Base-by-base conservation (phyloP, 2,888 invertebrate genomes). In the Cecidostiba fungosa region DNA sequence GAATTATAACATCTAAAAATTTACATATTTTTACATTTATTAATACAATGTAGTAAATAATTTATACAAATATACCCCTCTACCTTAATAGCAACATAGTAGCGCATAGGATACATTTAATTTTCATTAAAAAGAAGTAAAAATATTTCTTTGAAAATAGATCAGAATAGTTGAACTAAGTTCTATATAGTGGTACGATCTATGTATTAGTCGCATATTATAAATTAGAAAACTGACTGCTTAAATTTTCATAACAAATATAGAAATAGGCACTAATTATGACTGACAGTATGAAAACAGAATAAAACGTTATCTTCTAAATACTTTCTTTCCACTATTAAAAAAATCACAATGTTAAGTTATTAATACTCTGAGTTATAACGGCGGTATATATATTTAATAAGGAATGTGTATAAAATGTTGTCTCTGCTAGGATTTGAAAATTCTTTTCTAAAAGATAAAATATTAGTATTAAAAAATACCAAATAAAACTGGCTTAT, bases 11-110 rank as follows among this genome's bases (percentile, higher is more conserved):
- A 29, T 12, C 26, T 66, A 14, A 29, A 66, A 12, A n/a, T n/a
- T 4, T 19, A n/a, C 26, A 14, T 39, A 72, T 39, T 72, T 72
- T 43, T 43, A 23, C 43, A 72, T 43, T 72, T 72, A 72, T 72
- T 72, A 14, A 29, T 26, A 26, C 66, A 66, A 29, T 26, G 8
- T 66, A 66, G 14, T 43, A 72, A 72, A 39, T 43, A n/a, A n/a
- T 72, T 23, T n/a, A 39, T 72, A 72, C 72, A 72, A 72, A 72
- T 23, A 72, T 23, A 12, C 6, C 23, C 72, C 23, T 43, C 43
- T 66, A n/a, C 39, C 43, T n/a, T 3, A 72, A 72, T 39, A 36
- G 14, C 6, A n/a, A 36, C 5, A 72, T 26, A 26, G 69, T 32
- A 69, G 69, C 69, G 19, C n/a, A 54, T 54, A 69, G 69, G 69